phyloP scores from a whole-genome alignment of 2,888 invertebrate genomes.

The Dimorphilus gyrociliatus region DNA sequence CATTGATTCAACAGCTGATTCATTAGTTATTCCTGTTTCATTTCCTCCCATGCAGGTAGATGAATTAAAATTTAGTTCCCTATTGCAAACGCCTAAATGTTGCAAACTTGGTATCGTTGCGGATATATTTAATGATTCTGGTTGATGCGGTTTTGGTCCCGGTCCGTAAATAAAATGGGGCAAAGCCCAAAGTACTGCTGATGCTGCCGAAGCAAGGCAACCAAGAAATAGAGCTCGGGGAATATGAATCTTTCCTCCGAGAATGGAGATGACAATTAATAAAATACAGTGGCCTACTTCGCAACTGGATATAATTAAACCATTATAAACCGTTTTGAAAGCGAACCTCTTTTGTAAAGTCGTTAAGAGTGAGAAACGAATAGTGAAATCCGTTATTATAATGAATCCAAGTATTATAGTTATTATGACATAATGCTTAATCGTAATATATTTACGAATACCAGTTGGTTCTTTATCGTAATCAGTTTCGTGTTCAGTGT shows the following conservation, averaged over 20 bases:
- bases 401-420: slow-evolving; percentile 3
- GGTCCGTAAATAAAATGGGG: slow-evolving; percentile 6
- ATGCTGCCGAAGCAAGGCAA: slow-evolving; percentile 3
- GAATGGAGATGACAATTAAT: slow-evolving; percentile 2
- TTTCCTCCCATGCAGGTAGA: too few species aligned
- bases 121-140: too few species aligned
- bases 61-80: too few species aligned
- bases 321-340: slow-evolving; percentile 5
- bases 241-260: slow-evolving; percentile 4
- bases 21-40: too few species aligned
- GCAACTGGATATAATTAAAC: slow-evolving; percentile 4
- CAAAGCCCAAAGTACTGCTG: slow-evolving; percentile 4
- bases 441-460: too few species aligned
- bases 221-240: slow-evolving; percentile 4
- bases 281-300: slow-evolving; percentile 6
- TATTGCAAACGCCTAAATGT: too few species aligned
- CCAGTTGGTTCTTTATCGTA: too few species aligned
- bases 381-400: slow-evolving; percentile 3
- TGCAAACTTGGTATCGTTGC: too few species aligned
- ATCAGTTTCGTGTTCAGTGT: too few species aligned
- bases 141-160: neutral
- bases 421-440: too few species aligned
- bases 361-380: slow-evolving; percentile 5
- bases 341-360: slow-evolving; percentile 5
- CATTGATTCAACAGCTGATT: too few species aligned